These are phyloP conservation scores for Drosophila algonquin DNA, from an alignment of 2,888 invertebrate genomes.

Conservation along the genomic window DNA sequence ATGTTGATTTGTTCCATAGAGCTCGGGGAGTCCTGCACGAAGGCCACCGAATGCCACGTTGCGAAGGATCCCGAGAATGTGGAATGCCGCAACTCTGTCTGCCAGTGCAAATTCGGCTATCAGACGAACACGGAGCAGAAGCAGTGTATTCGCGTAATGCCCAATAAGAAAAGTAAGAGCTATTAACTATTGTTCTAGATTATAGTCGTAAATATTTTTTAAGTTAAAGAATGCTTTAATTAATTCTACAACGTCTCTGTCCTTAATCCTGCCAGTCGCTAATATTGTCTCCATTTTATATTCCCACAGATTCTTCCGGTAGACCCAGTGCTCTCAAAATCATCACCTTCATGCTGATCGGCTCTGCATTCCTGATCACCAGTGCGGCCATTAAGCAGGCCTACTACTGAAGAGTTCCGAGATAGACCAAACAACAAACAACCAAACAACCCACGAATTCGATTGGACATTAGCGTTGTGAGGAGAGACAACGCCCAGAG, in stretches of 20 bases:
- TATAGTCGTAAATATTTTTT: too few relatives aligned
- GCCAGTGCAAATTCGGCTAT: constrained; percentile 82
- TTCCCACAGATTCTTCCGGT: constrained; percentile 83
- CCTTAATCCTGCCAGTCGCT: too few relatives aligned
- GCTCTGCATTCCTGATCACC: constrained; percentile 83
- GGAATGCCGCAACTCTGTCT: constrained; percentile 83
- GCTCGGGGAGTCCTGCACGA: constrained; percentile 77
- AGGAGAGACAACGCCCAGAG: not conserved
- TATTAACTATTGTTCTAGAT: too few relatives aligned
- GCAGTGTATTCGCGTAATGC: constrained; percentile 78
- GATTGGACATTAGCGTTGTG: too few relatives aligned
- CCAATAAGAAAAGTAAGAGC: constrained; percentile 79
- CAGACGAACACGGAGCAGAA: constrained; percentile 69
- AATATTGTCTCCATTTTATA: too few relatives aligned
- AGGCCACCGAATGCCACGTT: constrained; percentile 80
- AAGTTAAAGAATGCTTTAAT: too few relatives aligned
- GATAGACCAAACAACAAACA: not conserved
- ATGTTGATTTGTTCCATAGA: constrained; percentile 55
- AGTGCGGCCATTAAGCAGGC: constrained; percentile 84
- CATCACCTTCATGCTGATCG: constrained; percentile 83
- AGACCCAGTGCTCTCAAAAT: constrained; percentile 84
- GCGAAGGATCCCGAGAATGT: constrained; percentile 80
- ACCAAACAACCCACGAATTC: too few relatives aligned
- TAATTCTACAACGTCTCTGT: too few relatives aligned
- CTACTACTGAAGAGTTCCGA: constrained; percentile 59